Evolutionary conservation across 2,888 invertebrate species (phyloP).

Genomic region (Nomada hirtipes): DNA sequence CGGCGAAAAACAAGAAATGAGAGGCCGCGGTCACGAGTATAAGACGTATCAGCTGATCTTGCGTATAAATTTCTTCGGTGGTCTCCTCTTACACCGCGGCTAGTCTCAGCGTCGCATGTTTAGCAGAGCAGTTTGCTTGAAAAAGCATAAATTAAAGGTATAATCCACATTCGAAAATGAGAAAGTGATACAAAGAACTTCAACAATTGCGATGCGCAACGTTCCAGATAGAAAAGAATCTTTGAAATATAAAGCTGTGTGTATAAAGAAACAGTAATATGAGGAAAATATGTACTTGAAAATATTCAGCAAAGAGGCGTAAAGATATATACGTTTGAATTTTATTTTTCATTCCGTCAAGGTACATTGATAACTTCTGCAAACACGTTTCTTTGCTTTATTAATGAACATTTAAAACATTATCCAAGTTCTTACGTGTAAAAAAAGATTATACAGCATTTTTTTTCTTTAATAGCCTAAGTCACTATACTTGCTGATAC

Average conservation of each 20-base stretch:
- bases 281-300: constrained; percentile 32
- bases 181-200: neutral
- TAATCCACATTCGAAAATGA: constrained; percentile 4
- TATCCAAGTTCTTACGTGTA: constrained; percentile 77
- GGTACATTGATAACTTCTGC: constrained; percentile 74
- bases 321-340: constrained; percentile 52
- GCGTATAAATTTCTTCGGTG: constrained; percentile 43
- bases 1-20: constrained; percentile 42
- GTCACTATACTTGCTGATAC: constrained; percentile 62
- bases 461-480: constrained; percentile 64
- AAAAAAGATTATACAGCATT: constrained; percentile 78
- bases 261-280: constrained; percentile 14
- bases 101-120: constrained; percentile 42
- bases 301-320: constrained; percentile 39
- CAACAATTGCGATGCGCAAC: neutral
- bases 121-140: constrained; percentile 29
- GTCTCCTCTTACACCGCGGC: constrained; percentile 31
- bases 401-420: constrained; percentile 79
- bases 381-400: constrained; percentile 77
- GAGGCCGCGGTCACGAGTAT: constrained; percentile 20
- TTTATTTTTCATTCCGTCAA: constrained; percentile 67
- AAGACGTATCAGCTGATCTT: constrained; percentile 44
- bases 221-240: constrained; percentile 2
- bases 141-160: constrained; percentile 39
- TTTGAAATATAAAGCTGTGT: neutral